Evolutionary conservation across 2,888 invertebrate species (phyloP).

Genomic region (Steinernema hermaphroditum): DNA sequence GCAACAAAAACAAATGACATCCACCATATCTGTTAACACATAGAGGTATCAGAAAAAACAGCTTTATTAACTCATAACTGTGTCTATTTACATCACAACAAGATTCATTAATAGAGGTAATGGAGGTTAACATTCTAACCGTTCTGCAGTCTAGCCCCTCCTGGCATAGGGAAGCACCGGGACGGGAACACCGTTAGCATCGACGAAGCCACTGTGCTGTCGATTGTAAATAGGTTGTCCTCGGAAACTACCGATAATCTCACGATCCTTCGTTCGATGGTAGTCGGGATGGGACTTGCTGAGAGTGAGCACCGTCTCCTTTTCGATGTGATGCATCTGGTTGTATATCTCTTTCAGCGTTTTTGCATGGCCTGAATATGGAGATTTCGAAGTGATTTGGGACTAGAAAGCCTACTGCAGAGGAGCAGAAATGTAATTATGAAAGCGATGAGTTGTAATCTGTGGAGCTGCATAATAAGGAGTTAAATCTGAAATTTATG

Average conservation of each 20-base stretch:
- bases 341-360: neutral
- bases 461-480: neutral
- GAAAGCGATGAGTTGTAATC: neutral
- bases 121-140: too few species aligned
- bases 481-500: neutral
- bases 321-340: neutral
- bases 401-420: neutral
- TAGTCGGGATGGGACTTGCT: constrained; percentile 1
- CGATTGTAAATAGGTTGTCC: constrained; percentile 16
- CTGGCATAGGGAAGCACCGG: constrained; percentile 8
- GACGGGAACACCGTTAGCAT: constrained; percentile 17
- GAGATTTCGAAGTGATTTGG: neutral
- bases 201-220: constrained; percentile 13
- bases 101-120: too few species aligned
- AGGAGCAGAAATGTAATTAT: neutral
- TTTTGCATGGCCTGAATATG: neutral
- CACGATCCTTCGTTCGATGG: constrained; percentile 5
- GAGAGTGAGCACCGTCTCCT: neutral
- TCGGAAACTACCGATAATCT: constrained; percentile 11
- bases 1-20: too few species aligned
- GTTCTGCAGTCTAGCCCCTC: neutral
- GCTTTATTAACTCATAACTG: too few species aligned
- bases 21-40: too few species aligned
- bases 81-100: too few species aligned
- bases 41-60: too few species aligned